phyloP scores from a whole-genome alignment of 2,113 vertebrate species.

The Eretmochelys imbricata region DNA sequence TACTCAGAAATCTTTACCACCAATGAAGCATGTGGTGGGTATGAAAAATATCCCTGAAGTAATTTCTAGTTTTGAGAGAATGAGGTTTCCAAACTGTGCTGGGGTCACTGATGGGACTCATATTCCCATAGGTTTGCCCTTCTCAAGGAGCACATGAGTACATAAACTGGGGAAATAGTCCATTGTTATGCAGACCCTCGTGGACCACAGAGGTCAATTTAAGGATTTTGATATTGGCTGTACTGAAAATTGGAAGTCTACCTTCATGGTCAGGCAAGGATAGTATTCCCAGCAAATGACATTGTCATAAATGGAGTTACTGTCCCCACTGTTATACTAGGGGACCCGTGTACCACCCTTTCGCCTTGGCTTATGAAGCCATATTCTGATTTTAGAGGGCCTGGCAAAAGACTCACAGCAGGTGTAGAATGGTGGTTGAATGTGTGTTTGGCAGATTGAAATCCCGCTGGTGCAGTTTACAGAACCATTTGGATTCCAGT shows the following conservation, averaged over 20 bases:
- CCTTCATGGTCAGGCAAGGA: not conserved
- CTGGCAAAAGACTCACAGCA: not conserved
- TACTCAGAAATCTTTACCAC: too few species aligned
- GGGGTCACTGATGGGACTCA: not conserved
- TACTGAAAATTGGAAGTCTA: not conserved
- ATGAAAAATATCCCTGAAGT: not conserved
- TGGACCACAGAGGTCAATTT: not conserved
- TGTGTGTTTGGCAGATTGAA: not conserved
- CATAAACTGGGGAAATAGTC: not conserved
- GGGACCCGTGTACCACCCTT: not conserved
- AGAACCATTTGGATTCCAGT: not conserved
- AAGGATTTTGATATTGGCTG: not conserved
- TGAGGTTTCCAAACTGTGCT: not conserved
- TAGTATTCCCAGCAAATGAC: not conserved
- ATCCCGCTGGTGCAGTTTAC: not conserved
- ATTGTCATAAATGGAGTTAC: not conserved
- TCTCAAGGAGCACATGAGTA: not conserved
- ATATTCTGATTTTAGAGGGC: not conserved
- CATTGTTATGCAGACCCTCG: not conserved
- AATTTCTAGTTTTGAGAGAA: not conserved
- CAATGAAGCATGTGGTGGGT: too few species aligned
- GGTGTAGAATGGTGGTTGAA: not conserved
- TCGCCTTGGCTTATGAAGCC: not conserved
- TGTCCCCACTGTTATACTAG: not conserved
- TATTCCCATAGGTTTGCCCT: not conserved